Conservation (phyloP, 2,888 invertebrate species). For the Ischnus inquisitorius region DNA sequence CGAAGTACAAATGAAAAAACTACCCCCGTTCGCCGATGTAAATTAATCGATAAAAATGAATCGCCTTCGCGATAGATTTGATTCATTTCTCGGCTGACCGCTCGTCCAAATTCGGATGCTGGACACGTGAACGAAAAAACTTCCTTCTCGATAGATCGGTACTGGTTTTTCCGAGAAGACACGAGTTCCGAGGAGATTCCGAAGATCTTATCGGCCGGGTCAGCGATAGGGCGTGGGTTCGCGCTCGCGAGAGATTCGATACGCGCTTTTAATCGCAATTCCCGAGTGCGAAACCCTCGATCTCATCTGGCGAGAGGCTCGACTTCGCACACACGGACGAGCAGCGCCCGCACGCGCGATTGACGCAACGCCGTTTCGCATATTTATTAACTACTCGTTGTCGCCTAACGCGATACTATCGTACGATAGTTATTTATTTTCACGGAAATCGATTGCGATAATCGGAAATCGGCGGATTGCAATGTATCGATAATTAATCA, state of each 20-base stretch:
- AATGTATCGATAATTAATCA: neutral
- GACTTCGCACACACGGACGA: neutral
- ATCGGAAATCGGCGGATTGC: neutral
- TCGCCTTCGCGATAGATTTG: neutral
- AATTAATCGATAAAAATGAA: neutral
- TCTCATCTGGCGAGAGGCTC: neutral
- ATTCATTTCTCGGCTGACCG: neutral
- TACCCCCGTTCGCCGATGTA: too few species aligned
- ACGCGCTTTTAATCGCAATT: slow-evolving; percentile 3
- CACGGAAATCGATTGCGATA: neutral
- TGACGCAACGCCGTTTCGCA: neutral
- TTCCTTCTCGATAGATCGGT: slow-evolving; percentile 16
- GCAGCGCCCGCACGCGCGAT: neutral
- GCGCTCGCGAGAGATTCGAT: neutral
- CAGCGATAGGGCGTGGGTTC: slow-evolving; percentile 23
- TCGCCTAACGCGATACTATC: neutral
- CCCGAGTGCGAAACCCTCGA: neutral
- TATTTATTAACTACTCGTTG: neutral
- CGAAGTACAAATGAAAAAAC: too few species aligned
- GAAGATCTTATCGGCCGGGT: slow-evolving; percentile 35
- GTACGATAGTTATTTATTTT: slow-evolving; percentile 27
- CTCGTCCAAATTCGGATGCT: neutral
- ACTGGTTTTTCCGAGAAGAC: slow-evolving; percentile 33
- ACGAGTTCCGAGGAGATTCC: slow-evolving; percentile 39
- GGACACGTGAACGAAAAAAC: neutral